phyloP scores from a whole-genome alignment of 2,113 vertebrate species.

The Okapia johnstoni region DNA sequence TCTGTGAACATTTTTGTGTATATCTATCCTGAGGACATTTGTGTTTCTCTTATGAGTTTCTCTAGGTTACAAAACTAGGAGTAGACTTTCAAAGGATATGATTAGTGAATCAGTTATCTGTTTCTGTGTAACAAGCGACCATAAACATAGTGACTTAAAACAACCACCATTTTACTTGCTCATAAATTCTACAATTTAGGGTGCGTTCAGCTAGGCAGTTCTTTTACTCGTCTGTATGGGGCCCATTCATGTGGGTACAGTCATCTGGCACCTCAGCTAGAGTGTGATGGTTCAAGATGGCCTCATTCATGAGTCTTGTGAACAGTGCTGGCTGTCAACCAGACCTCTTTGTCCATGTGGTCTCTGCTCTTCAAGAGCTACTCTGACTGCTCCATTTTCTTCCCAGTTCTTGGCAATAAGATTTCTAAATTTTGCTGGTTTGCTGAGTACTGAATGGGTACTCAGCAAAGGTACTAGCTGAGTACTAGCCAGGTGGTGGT shows the following conservation, averaged over 20 bases:
- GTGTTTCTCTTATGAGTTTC: constrained; percentile 26
- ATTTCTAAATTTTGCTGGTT: not conserved
- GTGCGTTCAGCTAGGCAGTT: not conserved
- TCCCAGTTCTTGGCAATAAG: not conserved
- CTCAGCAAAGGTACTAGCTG: not conserved
- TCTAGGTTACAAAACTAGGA: not conserved
- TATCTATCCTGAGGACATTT: not conserved
- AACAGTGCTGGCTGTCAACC: not conserved
- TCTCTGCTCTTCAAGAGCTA: not conserved
- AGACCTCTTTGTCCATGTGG: not conserved
- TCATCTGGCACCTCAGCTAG: not conserved
- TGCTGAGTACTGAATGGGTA: not conserved
- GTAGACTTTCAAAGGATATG: not conserved
- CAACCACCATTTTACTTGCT: constrained; percentile 28
- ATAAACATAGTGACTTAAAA: not conserved
- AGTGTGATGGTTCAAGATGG: not conserved
- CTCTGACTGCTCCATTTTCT: not conserved
- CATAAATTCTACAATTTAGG: not conserved
- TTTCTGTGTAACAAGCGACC: not conserved
- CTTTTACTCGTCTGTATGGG: not conserved
- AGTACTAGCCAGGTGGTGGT: not conserved
- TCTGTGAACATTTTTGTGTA: not conserved
- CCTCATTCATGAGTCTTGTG: not conserved
- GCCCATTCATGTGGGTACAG: not conserved
- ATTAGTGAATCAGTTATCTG: not conserved